phyloP scores from a whole-genome alignment of 2,888 invertebrate genomes.

The Tetragnatha montana region DNA sequence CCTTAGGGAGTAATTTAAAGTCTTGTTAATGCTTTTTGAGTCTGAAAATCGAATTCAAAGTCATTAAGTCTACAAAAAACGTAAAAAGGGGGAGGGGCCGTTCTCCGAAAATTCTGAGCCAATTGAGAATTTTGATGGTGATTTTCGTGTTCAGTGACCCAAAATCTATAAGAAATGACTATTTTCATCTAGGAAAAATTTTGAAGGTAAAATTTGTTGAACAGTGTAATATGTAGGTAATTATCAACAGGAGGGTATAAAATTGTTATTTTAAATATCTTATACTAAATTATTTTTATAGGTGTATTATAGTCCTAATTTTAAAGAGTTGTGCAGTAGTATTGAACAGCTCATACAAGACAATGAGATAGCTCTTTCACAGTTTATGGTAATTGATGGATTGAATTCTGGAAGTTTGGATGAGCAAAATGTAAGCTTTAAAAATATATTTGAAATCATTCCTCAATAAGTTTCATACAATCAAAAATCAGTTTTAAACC shows the following conservation, averaged over 20 bases:
- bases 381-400: slow-evolving; percentile 17
- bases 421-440: slow-evolving; percentile 40
- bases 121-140: too few relatives aligned
- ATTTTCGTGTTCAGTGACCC: too few relatives aligned
- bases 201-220: too few relatives aligned
- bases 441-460: neutral
- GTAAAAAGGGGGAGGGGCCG: too few relatives aligned
- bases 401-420: slow-evolving; percentile 6
- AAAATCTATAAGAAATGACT: too few relatives aligned
- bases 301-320: slow-evolving; percentile 32
- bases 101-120: too few relatives aligned
- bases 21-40: too few relatives aligned
- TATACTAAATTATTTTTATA: neutral
- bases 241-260: neutral
- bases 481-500: neutral
- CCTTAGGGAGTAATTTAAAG: too few relatives aligned
- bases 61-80: too few relatives aligned
- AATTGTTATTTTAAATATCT: neutral
- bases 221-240: too few relatives aligned
- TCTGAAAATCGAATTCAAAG: too few relatives aligned
- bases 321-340: slow-evolving; percentile 39
- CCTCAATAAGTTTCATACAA: neutral
- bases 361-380: slow-evolving; percentile 4
- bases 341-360: slow-evolving; percentile 32
- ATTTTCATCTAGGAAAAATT: too few relatives aligned